Conservation (phyloP, 2,113 vertebrate species). For the Lycaon pictus region DNA sequence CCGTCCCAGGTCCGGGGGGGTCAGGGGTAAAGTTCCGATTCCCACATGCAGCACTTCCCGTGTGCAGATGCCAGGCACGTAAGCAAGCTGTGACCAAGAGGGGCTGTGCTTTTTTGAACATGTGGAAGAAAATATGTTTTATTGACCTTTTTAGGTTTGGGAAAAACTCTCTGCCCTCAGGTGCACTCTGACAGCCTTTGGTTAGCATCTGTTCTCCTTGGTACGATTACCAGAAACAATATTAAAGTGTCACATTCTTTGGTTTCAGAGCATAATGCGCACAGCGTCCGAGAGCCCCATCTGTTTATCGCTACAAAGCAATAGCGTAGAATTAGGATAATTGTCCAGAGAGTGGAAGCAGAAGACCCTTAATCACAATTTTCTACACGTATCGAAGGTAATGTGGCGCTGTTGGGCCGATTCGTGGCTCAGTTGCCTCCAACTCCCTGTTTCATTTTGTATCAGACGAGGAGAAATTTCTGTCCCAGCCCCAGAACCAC, state of each 20-base stretch:
- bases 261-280: not conserved
- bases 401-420: not conserved
- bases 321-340: not conserved
- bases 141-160: not conserved
- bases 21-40: conserved; percentile 74
- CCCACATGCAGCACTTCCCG: conserved; percentile 75
- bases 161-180: not conserved
- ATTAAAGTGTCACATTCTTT: not conserved
- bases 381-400: not conserved
- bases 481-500: not conserved
- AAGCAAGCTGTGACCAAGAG: conserved; percentile 77
- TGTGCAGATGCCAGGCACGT: conserved; percentile 68
- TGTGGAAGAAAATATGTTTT: conserved; percentile 34
- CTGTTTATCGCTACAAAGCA: not conserved
- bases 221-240: not conserved
- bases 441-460: not conserved
- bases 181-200: not conserved
- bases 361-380: not conserved
- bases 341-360: not conserved
- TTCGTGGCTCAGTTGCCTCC: not conserved
- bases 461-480: not conserved
- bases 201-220: not conserved
- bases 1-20: conserved; percentile 80
- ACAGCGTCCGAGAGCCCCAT: not conserved
- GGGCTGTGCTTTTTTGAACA: conserved; percentile 57